These are phyloP conservation scores for Hirtodrosophila trivittata DNA, from an alignment of 2,888 invertebrate genomes.

Conservation along the genomic window DNA sequence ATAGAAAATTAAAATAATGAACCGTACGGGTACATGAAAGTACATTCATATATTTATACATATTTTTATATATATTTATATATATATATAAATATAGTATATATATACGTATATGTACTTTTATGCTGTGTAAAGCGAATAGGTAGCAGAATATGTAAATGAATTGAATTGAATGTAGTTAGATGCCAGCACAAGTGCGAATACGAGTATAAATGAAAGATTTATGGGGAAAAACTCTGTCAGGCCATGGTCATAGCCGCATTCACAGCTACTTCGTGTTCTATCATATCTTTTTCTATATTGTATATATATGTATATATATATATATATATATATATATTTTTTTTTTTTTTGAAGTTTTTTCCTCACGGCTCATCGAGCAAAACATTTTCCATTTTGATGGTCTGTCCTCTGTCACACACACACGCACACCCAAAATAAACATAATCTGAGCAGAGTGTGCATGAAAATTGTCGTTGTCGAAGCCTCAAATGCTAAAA, in stretches of 20 bases:
- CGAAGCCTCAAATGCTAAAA: slow-evolving; percentile 64
- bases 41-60: slow-evolving; percentile 21
- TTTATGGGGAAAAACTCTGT: background rate
- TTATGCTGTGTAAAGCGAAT: slow-evolving; percentile 18
- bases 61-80: slow-evolving; percentile 10
- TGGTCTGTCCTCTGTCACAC: slow-evolving; percentile 59
- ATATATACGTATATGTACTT: background rate
- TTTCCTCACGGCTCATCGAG: slow-evolving; percentile 73
- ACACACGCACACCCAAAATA: slow-evolving; percentile 63
- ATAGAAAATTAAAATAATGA: slow-evolving; percentile 72
- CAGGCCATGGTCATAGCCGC: slow-evolving; percentile 48
- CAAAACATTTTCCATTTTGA: slow-evolving; percentile 66
- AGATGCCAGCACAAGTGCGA: slow-evolving; percentile 16
- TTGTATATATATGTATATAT: too few relatives aligned
- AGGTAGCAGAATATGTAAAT: slow-evolving; percentile 60
- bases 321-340: too few relatives aligned
- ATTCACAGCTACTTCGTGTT: slow-evolving; percentile 39
- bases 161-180: slow-evolving; percentile 51
- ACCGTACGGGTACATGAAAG: slow-evolving; percentile 33
- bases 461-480: slow-evolving; percentile 61
- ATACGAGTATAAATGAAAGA: background rate
- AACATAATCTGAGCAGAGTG: slow-evolving; percentile 73
- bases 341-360: slow-evolving; percentile 56
- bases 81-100: slow-evolving; percentile 6
- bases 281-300: slow-evolving; percentile 16